Conservation (phyloP, 2,888 invertebrate species). For the Nomada flava region DNA sequence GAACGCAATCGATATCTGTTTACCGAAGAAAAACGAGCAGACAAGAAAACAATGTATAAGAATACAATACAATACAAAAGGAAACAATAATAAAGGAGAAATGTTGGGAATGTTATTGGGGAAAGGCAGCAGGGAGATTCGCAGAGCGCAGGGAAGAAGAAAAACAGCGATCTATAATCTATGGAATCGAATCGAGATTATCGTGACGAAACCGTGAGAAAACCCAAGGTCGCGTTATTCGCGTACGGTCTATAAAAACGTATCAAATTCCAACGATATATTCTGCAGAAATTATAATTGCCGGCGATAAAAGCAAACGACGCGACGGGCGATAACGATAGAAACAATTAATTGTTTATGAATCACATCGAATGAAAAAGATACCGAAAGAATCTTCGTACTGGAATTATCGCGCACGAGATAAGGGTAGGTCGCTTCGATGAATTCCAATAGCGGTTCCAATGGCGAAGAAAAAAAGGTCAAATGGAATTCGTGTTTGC, state of each 20-base stretch:
- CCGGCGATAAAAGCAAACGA: neutral
- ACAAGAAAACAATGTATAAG: too few species aligned
- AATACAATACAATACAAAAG: too few species aligned
- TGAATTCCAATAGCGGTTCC: neutral
- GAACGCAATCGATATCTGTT: too few species aligned
- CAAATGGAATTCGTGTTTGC: too few species aligned
- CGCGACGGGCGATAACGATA: neutral
- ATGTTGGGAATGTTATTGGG: neutral
- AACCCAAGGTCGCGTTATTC: neutral
- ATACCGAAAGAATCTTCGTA: constrained; percentile 22
- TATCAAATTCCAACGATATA: neutral
- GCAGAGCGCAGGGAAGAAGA: constrained; percentile 19
- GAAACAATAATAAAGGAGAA: neutral
- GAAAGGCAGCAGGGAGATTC: too few species aligned
- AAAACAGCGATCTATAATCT: constrained; percentile 49
- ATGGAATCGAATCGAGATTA: constrained; percentile 39
- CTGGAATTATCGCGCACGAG: constrained; percentile 48
- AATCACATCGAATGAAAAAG: neutral
- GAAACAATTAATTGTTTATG: neutral
- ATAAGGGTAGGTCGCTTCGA: constrained; percentile 35
- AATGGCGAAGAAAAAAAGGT: too few species aligned
- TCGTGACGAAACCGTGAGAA: neutral
- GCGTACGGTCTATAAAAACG: neutral
- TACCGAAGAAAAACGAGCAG: too few species aligned
- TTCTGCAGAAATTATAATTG: neutral